Evolutionary conservation across 2,113 vertebrate species (phyloP), one percentile per base, ranked within the genome.

Genomic region (Urocynchramus pylzowi): DNA sequence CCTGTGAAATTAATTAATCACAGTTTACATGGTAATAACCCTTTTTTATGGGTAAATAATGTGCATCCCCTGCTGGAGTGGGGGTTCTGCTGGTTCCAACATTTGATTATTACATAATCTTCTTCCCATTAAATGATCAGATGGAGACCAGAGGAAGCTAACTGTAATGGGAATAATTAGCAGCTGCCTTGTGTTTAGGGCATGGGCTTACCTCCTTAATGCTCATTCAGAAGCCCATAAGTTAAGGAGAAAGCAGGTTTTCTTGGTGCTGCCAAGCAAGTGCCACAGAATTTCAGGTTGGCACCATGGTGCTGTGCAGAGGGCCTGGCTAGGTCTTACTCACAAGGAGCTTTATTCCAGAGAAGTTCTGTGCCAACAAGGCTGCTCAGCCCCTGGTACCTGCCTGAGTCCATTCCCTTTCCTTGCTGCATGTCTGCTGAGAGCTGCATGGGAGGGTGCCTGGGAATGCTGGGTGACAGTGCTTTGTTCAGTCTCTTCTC

Each of bases 31-130:
- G 90, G 69, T 97, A 97, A 97, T 96, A 97, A 97, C 53, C 85
- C 76, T 95, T 96, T 97, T 92, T 96, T 93, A 94, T 93, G 97
- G 94, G 95, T 97, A 98, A 98, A 98, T 97, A 97, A 97, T 97
- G 89, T 92, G 33, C 87, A 87, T 84, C 84, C 53, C 95, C 93
- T 95, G 94, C 97, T 97, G 96, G 77, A 21, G 45, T 16, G 68
- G 64, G 47, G 67, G 20, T 67, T 90, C 82, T 82, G 5, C 84
- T 95, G 74, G 69, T 92, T 96, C 82, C 74, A 84, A 41, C 52
- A 35, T 92, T 97, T 80, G 93, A 65, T 95, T 96, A 93, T 81
- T 93, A 47, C 64, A 27, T 73, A 65, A 95, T 94, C 96, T 96
- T 75, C 84, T 97, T 97, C 41, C 91, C 75, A 69, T 96, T 87